Evolutionary conservation across 2,113 vertebrate genomes (phyloP).

Genomic region (Cyanistes caeruleus): DNA sequence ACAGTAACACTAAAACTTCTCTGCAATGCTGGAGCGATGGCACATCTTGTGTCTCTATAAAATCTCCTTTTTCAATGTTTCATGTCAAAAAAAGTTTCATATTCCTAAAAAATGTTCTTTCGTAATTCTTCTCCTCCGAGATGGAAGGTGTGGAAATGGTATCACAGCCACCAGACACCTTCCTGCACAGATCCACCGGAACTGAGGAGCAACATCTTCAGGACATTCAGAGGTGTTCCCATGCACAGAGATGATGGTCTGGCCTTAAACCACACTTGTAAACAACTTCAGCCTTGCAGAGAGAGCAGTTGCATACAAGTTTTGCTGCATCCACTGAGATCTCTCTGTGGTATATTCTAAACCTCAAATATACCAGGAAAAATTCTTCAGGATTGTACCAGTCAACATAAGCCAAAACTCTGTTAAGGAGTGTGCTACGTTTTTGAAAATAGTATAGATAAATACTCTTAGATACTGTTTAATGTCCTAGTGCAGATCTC

Average conservation of each 20-base stretch:
- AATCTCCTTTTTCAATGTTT: background rate
- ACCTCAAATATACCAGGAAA: background rate
- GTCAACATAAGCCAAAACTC: background rate
- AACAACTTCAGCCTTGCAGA: background rate
- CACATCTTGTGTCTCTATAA: background rate
- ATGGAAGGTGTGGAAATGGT: background rate
- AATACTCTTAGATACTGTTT: background rate
- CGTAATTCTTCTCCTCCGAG: background rate
- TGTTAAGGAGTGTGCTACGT: background rate
- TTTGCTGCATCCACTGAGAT: background rate
- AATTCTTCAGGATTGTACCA: background rate
- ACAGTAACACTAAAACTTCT: rapidly evolving
- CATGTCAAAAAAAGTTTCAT: background rate
- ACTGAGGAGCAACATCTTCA: rapidly evolving
- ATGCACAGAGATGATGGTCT: rapidly evolving
- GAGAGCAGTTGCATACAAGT: background rate
- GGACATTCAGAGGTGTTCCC: background rate
- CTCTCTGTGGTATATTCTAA: background rate
- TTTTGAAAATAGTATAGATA: background rate
- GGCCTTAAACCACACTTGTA: background rate
- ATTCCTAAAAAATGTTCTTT: background rate
- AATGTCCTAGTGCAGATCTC: background rate
- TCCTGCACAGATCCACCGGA: too few species aligned
- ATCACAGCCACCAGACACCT: too few species aligned
- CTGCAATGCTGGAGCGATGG: background rate